Conservation (phyloP, 2,888 invertebrate species). For the Volucella bombylans region DNA sequence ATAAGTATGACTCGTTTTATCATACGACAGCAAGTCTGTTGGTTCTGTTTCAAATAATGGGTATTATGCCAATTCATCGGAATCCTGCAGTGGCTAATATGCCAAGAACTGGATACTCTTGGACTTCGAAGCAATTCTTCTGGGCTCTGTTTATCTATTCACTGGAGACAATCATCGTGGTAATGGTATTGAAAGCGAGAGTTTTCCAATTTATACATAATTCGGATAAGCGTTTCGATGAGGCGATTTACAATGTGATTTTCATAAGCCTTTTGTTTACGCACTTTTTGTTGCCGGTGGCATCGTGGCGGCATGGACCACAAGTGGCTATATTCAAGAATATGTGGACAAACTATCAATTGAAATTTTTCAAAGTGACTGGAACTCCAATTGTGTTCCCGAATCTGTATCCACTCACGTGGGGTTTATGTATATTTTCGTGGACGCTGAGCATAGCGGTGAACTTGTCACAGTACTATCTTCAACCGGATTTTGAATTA, state of each 20-base stretch:
- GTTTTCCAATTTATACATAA: slow-evolving; percentile 84
- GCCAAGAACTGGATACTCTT: slow-evolving; percentile 85
- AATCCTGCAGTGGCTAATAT: slow-evolving; percentile 84
- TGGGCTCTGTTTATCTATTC: slow-evolving; percentile 87
- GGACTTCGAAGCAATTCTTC: slow-evolving; percentile 86
- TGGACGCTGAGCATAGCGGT: slow-evolving; percentile 87
- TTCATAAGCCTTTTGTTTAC: slow-evolving; percentile 88
- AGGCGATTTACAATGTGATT: slow-evolving; percentile 89
- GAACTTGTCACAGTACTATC: slow-evolving; percentile 87
- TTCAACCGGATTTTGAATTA: slow-evolving; percentile 88
- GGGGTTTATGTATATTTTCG: slow-evolving; percentile 86
- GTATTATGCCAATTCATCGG: slow-evolving; percentile 89
- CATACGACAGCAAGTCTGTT: slow-evolving; percentile 87
- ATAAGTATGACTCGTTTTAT: slow-evolving; percentile 88
- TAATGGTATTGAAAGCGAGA: slow-evolving; percentile 84
- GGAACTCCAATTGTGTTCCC: slow-evolving; percentile 87
- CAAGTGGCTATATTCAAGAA: slow-evolving; percentile 90
- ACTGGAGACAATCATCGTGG: slow-evolving; percentile 85
- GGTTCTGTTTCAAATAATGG: slow-evolving; percentile 89
- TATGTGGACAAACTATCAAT: slow-evolving; percentile 91
- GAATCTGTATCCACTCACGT: slow-evolving; percentile 86
- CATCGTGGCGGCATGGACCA: slow-evolving; percentile 88
- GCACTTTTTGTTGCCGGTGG: slow-evolving; percentile 87
- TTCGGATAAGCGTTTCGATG: slow-evolving; percentile 87
- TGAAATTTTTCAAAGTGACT: slow-evolving; percentile 82